Conservation (phyloP, 2,797 vertebrate species). For the Triplophysa bombifrons region DNA sequence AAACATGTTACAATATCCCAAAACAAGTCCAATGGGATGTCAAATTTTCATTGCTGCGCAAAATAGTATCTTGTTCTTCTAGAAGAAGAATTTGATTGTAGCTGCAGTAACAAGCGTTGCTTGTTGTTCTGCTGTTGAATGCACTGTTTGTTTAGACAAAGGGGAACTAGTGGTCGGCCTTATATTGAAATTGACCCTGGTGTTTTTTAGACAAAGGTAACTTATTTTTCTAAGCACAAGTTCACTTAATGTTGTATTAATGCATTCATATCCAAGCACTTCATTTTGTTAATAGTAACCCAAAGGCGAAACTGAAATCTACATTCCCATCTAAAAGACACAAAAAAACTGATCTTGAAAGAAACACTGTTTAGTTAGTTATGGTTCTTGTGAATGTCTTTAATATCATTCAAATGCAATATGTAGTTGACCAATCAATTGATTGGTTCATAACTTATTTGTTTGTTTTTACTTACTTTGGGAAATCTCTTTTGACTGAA, state of each 20-base stretch:
- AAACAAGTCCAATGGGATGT: slow-evolving; percentile 53
- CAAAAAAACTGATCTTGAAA: not conserved
- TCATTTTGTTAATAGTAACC: not conserved
- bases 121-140: slow-evolving; percentile 46
- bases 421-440: not conserved
- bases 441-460: not conserved
- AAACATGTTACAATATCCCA: slow-evolving; percentile 49
- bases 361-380: not conserved
- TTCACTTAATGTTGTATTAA: slow-evolving; percentile 1
- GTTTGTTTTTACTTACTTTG: not conserved
- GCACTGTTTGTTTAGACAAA: slow-evolving; percentile 40
- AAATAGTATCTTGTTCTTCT: slow-evolving; percentile 61
- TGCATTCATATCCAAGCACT: not conserved
- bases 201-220: slow-evolving; percentile 17
- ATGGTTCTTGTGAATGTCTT: not conserved
- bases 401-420: not conserved
- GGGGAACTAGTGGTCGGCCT: slow-evolving; percentile 16
- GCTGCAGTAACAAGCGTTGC: slow-evolving; percentile 31
- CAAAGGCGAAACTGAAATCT: not conserved
- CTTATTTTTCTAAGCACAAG: slow-evolving; percentile 6
- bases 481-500: not conserved
- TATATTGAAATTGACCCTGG: not conserved
- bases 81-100: slow-evolving; percentile 53
- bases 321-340: not conserved
- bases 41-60: slow-evolving; percentile 62